Evolutionary conservation across 1,140 invertebrate species (phyloP).

Genomic region (Hermetia illucens): DNA sequence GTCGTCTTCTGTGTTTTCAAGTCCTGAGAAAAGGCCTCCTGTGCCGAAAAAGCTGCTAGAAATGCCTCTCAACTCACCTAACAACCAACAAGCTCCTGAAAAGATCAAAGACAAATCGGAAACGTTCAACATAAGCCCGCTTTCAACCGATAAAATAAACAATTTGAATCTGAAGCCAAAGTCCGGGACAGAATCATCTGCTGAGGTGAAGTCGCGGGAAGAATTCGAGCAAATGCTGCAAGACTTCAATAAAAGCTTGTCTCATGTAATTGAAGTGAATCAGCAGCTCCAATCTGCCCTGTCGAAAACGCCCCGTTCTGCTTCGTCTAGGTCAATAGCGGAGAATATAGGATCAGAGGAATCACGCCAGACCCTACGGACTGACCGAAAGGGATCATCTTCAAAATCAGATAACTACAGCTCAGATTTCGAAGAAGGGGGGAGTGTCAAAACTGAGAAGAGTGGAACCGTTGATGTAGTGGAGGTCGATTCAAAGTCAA

Average conservation of each 20-base stretch:
- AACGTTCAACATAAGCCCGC: conserved; percentile 7
- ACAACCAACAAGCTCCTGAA: conserved; percentile 5
- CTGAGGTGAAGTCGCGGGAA: background rate
- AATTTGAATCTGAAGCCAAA: conserved; percentile 8
- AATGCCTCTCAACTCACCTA: background rate
- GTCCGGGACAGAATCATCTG: background rate
- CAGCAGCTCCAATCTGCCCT: conserved; percentile 10
- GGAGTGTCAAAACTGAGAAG: too few species aligned
- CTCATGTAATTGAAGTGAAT: conserved; percentile 14
- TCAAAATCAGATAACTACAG: conserved; percentile 4
- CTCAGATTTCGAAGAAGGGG: conserved; percentile 8
- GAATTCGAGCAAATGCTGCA: conserved; percentile 9
- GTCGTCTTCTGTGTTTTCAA: conserved; percentile 10
- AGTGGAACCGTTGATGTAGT: too few species aligned
- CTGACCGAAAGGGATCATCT: background rate
- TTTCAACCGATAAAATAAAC: conserved; percentile 9
- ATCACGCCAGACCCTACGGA: conserved; percentile 8
- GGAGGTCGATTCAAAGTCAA: too few species aligned
- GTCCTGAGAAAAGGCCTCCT: conserved; percentile 8
- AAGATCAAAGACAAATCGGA: background rate
- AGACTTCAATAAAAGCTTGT: conserved; percentile 13
- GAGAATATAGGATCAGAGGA: too few species aligned
- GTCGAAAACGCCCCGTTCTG: too few species aligned
- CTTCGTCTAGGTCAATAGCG: too few species aligned
- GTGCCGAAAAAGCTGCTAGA: background rate